Evolutionary conservation across 2,113 vertebrate species (phyloP).

Genomic region (Tretioscincus oriximinensis): DNA sequence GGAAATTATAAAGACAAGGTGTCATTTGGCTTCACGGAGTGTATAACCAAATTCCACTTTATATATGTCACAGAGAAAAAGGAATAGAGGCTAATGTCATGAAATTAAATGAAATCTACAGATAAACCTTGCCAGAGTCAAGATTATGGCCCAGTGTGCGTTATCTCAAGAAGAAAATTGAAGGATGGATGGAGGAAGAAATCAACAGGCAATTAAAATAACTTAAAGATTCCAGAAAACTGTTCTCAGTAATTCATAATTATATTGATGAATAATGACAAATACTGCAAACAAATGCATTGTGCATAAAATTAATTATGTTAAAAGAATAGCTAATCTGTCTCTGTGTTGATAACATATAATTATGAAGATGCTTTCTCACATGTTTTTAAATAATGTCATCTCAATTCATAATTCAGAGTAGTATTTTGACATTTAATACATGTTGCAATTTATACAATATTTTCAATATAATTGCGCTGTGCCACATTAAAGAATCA

Average conservation of each 20-base stretch:
- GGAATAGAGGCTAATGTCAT: not conserved
- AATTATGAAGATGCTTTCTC: constrained; percentile 66
- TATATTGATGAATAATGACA: constrained; percentile 60
- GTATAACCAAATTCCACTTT: not conserved
- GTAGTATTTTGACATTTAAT: constrained; percentile 59
- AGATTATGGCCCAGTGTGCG: not conserved
- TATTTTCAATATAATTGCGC: constrained; percentile 67
- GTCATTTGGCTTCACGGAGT: not conserved
- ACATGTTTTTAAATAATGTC: constrained; percentile 67
- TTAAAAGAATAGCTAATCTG: constrained; percentile 68
- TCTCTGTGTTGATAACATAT: constrained; percentile 60
- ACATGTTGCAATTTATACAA: constrained; percentile 63
- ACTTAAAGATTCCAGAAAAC: constrained; percentile 39
- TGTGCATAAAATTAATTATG: constrained; percentile 63
- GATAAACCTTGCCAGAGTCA: not conserved
- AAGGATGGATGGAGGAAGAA: constrained; percentile 26
- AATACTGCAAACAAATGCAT: constrained; percentile 53
- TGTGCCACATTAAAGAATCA: constrained; percentile 59
- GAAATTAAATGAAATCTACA: not conserved
- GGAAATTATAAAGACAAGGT: not conserved
- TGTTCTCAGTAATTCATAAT: constrained; percentile 53
- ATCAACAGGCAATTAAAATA: constrained; percentile 46
- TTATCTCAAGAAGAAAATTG: constrained; percentile 17
- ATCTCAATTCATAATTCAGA: constrained; percentile 57
- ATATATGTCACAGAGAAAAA: not conserved